Evolutionary conservation across 2,113 vertebrate species (phyloP).

Genomic region (Ailurus styani): DNA sequence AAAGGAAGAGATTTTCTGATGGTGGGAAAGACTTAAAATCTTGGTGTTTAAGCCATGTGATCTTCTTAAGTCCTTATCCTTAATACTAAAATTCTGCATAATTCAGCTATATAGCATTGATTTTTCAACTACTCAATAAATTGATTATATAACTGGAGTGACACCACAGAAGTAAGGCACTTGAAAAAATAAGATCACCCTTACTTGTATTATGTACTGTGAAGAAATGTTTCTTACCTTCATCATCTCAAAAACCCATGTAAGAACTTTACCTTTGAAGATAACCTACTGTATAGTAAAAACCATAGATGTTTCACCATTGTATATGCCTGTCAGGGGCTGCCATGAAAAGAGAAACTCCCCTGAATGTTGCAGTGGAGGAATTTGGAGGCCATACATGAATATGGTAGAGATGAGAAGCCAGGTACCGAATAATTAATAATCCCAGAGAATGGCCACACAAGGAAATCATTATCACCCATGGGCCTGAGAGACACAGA

Average conservation of each 20-base stretch:
- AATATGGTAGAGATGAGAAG: neutral
- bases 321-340: neutral
- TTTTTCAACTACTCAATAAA: neutral
- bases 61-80: neutral
- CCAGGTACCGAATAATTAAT: accelerated
- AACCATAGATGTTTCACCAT: accelerated
- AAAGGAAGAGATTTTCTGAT: neutral
- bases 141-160: neutral
- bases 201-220: neutral
- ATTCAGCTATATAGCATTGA: neutral
- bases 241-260: neutral
- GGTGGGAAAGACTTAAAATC: neutral
- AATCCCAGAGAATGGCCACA: neutral
- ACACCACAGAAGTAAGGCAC: neutral
- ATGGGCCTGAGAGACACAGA: no score
- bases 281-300: neutral
- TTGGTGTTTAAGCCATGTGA: neutral
- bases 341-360: neutral
- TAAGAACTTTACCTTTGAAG: neutral
- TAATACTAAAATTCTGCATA: neutral
- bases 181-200: neutral
- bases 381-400: neutral
- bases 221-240: neutral
- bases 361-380: no score
- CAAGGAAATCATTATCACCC: neutral